Base-by-base conservation (phyloP, 2,113 vertebrate species). In the Cavia aperea region DNA sequence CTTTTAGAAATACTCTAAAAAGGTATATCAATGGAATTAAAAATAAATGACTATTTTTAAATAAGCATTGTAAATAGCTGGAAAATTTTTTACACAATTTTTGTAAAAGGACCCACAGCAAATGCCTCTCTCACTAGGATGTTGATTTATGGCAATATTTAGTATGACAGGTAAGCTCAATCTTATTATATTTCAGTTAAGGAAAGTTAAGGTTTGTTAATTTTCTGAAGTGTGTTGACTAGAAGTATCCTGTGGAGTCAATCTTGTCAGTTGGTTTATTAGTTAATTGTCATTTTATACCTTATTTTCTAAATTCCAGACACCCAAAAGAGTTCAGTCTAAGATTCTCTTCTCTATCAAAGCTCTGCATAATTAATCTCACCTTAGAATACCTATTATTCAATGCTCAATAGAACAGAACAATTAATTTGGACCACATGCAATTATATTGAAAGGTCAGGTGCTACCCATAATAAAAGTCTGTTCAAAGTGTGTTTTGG, bases 201-300 rank as follows among this genome's bases (percentile, higher is more conserved):
- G n/a, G 36, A 93, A 68, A 39, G 39, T 39, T 39, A 39, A 33
- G 79, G 29, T 84, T 82, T 95, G 79, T 43, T 83, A 72, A 94
- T 94, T 95, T 96, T 95, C 86, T 83, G 68, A 95, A 94, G 78
- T 89, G 62, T 82, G 86, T 93, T 94, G 96, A 97, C 95, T 96
- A 94, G 95, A 96, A 96, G 94, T 96, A 90, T 96, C 96, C 96
- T 96, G 93, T 96, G 89, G 97, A 94, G 88, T 72, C 91, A 92
- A 78, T 39, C 94, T 96, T 72, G 66, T 94, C 88, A 89, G 9
- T 93, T 73, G 0, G 24, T 83, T 93, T 96, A 92, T 83, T 95
- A 92, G 93, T 96, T 96, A 96, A 96, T 96, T 97, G 93, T 93
- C 66, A 93, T 70, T 95, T 97, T 89, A 96, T 92, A 83, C n/a